Base-by-base conservation (phyloP, 2,797 vertebrate genomes). In the Pangasius larnaudii region DNA sequence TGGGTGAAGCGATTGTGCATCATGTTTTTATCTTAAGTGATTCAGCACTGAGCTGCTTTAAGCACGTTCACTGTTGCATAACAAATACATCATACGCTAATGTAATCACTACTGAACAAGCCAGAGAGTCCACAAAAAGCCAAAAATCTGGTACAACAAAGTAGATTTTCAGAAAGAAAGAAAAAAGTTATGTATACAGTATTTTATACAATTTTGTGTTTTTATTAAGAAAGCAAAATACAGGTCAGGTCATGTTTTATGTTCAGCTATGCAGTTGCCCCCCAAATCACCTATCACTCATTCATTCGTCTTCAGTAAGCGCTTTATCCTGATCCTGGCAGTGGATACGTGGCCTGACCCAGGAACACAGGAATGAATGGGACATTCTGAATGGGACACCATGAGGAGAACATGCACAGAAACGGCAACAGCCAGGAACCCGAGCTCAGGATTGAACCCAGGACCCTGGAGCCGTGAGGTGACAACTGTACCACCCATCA, bases 81-180 rank as follows among this genome's bases (percentile, higher is more conserved):
- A 83, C 53, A 58, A 80, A 80, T 49, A 49, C 59, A 19, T 83
- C 80, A 63, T n/a, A 46, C 39, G 11, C 58, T 30, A 67, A 67
- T 6, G 46, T 33, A 22, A 30, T 83, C 5, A 67, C 9, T 46
- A 19, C 42, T 33, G 27, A 67, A 51, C 39, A 30, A 65, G 42
- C 14, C 24, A 51, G 14, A 8, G 13, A 63, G 24, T 30, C 4
- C 51, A 63, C 22, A 42, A 46, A 79, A 77, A n/a, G 11, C 13
- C 14, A 18, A n/a, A 80, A 59, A 80, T 39, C 53, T n/a, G 24
- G n/a, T n/a, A 46, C 11, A n/a, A 63, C 13, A 53, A 27, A 75
- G 18, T 72, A 42, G 16, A 71, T 67, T 33, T 16, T 53, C 51
- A 56, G 53, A 39, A 39, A 3, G 5, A 36, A 30, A 67, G 14